Conservation (phyloP, 2,113 vertebrate species). For the Panthera uncia region DNA sequence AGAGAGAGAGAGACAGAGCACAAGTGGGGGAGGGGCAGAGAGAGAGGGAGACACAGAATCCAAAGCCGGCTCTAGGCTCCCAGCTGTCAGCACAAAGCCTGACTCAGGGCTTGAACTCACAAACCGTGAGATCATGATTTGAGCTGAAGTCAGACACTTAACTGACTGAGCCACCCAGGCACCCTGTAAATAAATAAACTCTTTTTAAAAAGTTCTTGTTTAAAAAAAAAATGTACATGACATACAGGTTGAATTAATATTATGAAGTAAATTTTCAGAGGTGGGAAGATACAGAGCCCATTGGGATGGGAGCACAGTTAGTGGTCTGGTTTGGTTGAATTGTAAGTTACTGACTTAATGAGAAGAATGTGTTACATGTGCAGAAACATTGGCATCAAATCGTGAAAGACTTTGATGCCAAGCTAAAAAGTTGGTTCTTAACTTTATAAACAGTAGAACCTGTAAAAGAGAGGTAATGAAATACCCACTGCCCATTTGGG, state of each 20-base stretch:
- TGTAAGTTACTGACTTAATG: neutral
- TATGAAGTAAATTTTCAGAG: neutral
- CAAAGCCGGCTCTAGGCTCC: no score
- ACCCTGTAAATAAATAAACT: no score
- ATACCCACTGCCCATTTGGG: neutral
- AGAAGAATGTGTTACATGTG: neutral
- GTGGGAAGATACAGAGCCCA: neutral
- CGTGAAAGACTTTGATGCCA: neutral
- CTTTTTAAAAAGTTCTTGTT: no score
- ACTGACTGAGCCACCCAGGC: no score
- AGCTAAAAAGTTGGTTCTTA: neutral
- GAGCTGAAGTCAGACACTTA: no score
- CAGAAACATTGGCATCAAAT: neutral
- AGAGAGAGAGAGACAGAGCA: no score
- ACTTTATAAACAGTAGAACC: conserved; percentile 24
- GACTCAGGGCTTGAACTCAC: no score
- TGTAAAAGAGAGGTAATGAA: neutral
- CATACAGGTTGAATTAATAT: neutral
- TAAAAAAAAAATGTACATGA: neutral
- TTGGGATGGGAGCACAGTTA: neutral
- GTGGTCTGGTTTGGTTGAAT: neutral
- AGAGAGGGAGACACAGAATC: no score
- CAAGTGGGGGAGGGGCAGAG: no score
- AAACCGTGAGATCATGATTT: no score
- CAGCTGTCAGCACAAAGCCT: no score